Percentiles rank a stretch among this genome's conserved stretches.
phyloP scores from a whole-genome alignment of 2,113 vertebrate species.

The Opisthocomus hoazin region DNA sequence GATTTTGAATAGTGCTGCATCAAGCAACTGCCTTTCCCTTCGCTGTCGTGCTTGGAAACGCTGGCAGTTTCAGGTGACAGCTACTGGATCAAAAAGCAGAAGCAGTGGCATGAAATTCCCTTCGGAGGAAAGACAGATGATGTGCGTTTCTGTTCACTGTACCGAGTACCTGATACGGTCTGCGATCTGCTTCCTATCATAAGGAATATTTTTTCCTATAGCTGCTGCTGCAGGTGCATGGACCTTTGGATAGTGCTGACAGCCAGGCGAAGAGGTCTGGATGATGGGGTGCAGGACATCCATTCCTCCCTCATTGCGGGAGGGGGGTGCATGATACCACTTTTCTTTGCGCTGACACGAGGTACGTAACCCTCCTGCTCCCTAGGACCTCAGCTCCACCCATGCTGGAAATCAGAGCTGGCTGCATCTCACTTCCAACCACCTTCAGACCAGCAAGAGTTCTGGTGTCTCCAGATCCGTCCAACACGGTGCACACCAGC shows the following conservation, averaged over 20 bases:
- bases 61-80: slow-evolving; percentile 7
- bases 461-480: not conserved
- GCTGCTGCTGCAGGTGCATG: not conserved
- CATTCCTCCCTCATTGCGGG: not conserved
- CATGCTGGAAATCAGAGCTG: not conserved
- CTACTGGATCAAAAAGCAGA: slow-evolving; percentile 8
- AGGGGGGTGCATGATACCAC: not conserved
- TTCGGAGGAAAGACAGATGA: not conserved
- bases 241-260: not conserved
- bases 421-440: not conserved
- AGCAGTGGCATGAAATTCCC: not conserved
- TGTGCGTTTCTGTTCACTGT: not conserved
- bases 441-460: not conserved
- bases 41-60: not conserved
- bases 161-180: not conserved
- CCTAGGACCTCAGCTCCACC: not conserved
- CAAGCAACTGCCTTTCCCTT: not conserved
- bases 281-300: not conserved
- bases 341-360: not conserved
- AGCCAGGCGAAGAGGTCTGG: not conserved
- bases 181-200: not conserved
- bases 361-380: not conserved
- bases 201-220: not conserved
- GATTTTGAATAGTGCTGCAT: not conserved
- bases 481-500: not conserved